phyloP scores from a whole-genome alignment of 2,797 vertebrate genomes.

The Neosilurus hyrtlii region DNA sequence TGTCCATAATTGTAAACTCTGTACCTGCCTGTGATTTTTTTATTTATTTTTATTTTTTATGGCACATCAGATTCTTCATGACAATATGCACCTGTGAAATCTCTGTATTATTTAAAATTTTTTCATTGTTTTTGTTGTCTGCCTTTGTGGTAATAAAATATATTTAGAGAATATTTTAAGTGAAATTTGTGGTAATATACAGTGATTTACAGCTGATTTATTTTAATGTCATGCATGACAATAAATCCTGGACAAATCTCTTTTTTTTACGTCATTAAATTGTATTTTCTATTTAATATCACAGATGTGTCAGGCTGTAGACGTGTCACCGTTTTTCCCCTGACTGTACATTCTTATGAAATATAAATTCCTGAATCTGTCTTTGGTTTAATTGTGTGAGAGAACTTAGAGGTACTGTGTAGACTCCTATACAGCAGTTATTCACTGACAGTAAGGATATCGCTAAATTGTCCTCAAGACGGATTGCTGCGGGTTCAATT shows the following conservation, averaged over 20 bases:
- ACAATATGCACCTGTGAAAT: not conserved
- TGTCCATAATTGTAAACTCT: not conserved
- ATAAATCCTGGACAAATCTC: slow-evolving; percentile 1
- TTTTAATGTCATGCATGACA: slow-evolving; percentile 12
- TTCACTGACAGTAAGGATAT: too few relatives aligned
- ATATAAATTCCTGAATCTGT: not conserved
- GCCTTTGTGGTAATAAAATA: not conserved
- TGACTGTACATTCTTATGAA: slow-evolving; percentile 21
- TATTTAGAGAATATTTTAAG: not conserved
- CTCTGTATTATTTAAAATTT: not conserved
- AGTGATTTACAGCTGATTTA: not conserved
- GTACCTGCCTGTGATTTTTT: slow-evolving; percentile 15
- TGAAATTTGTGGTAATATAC: not conserved
- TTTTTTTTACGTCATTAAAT: not conserved
- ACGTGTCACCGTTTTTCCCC: not conserved
- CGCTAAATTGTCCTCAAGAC: too few relatives aligned
- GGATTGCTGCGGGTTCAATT: too few relatives aligned
- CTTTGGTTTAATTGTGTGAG: not conserved
- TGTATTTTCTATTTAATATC: slow-evolving; percentile 4
- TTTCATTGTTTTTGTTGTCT: not conserved
- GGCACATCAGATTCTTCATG: not conserved
- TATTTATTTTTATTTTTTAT: not conserved
- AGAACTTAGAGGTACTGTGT: not conserved
- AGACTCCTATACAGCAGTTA: not conserved
- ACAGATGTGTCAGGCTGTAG: not conserved